Percentiles rank a stretch among this genome's conserved stretches.
Evolutionary conservation across 2,797 vertebrate genomes (phyloP).

Genomic region (Helostoma temminkii): DNA sequence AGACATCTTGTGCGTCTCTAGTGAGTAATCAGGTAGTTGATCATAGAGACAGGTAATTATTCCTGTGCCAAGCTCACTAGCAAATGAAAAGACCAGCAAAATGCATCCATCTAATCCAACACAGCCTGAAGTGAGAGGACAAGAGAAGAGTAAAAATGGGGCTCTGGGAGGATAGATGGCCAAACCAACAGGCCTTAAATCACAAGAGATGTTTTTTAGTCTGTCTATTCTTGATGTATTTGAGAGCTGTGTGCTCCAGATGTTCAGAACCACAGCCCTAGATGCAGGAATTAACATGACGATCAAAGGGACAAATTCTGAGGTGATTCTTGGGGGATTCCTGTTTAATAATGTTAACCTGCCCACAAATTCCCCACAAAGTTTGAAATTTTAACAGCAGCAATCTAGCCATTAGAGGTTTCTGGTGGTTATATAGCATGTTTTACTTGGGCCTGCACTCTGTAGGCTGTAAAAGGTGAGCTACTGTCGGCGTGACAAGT

Average conservation of each 20-base stretch:
- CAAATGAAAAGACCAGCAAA: conserved; percentile 80
- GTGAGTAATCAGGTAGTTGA: conserved; percentile 88
- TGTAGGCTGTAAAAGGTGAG: conserved; percentile 65
- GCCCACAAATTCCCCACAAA: conserved; percentile 4
- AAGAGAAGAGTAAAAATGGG: conserved; percentile 70
- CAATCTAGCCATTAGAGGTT: conserved; percentile 36
- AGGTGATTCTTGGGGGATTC: conserved; percentile 22
- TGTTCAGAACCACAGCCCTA: conserved; percentile 27
- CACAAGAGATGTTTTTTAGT: conserved; percentile 25
- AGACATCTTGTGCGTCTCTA: conserved; percentile 79
- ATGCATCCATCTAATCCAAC: conserved; percentile 79
- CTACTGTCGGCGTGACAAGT: conserved; percentile 64
- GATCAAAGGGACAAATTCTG: conserved; percentile 24
- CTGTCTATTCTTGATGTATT: conserved; percentile 31
- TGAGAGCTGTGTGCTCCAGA: conserved; percentile 45
- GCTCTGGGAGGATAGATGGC: conserved; percentile 62
- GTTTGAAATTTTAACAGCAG: conserved; percentile 25
- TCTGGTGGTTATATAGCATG: conserved; percentile 36
- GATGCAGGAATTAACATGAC: conserved; percentile 7
- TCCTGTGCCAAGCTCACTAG: conserved; percentile 81
- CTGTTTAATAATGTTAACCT: conserved; percentile 6
- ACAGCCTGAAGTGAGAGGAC: conserved; percentile 73
- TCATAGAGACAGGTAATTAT: conserved; percentile 88
- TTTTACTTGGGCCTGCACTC: conserved; percentile 47
- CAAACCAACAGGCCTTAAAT: conserved; percentile 64